Conservation (phyloP, 2,113 vertebrate genomes). For the Gracilinanus agilis region DNA sequence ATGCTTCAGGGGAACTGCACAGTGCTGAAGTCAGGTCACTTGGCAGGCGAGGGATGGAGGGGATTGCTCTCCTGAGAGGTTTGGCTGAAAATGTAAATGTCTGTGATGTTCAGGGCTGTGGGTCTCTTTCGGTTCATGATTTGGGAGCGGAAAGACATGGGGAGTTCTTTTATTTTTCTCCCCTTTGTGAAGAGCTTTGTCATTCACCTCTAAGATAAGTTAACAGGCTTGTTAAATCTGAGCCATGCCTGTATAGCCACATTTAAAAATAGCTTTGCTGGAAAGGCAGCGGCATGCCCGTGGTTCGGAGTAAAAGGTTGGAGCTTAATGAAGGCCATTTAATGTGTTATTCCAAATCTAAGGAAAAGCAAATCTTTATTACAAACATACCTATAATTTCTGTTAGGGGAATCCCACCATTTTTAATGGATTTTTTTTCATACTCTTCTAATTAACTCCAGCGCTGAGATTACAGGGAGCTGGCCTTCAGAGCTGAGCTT, state of each 20-base stretch:
- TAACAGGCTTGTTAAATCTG: slow-evolving; percentile 66
- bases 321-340: slow-evolving; percentile 75
- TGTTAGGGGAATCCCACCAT: slow-evolving; percentile 74
- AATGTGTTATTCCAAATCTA: slow-evolving; percentile 72
- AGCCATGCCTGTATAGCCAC: slow-evolving; percentile 56
- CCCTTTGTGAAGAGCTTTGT: slow-evolving; percentile 11
- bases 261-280: slow-evolving; percentile 64
- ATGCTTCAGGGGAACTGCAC: slow-evolving; percentile 68
- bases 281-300: slow-evolving; percentile 27
- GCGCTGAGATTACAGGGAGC: slow-evolving; percentile 69
- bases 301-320: slow-evolving; percentile 60
- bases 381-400: slow-evolving; percentile 67
- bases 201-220: slow-evolving; percentile 55
- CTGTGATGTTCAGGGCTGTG: slow-evolving; percentile 33
- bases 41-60: slow-evolving; percentile 76
- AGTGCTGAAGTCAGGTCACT: slow-evolving; percentile 75
- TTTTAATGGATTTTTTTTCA: slow-evolving; percentile 79
- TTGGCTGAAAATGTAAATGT: slow-evolving; percentile 77
- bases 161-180: slow-evolving; percentile 1
- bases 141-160: slow-evolving; percentile 5
- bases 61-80: slow-evolving; percentile 68
- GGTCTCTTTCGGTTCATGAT: slow-evolving; percentile 1
- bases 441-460: slow-evolving; percentile 82
- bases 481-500: slow-evolving; percentile 63
- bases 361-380: slow-evolving; percentile 79